Base-by-base conservation (phyloP, 2,888 invertebrate species). In the Ormyrus nitidulus region DNA sequence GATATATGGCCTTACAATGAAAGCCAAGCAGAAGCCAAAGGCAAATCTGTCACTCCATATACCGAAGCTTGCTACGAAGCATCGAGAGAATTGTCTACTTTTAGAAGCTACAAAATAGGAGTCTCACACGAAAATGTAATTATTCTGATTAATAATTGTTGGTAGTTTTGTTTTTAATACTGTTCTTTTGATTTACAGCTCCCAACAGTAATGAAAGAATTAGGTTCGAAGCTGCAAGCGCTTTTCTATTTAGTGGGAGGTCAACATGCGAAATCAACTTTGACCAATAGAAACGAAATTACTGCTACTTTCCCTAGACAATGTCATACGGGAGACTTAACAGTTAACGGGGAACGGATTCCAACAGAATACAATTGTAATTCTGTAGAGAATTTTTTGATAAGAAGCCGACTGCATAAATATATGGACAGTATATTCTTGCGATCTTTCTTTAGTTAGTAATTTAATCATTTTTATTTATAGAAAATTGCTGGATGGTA, bases 11-110 rank as follows among this genome's bases (percentile, higher is more conserved):
- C 89, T 5, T 89, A 89, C 70, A 83, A 85, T 11, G 84, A 88
- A 65, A 89, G 89, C 78, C 85, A 86, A 13, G 77, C 84, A 34
- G 84, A 88, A 64, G 79, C 85, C 1, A 70, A 79, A 58, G 87
- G 83, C 7, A 89, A 88, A 77, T 81, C 54, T 8, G 85, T 85
- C 58, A 77, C 86, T 6, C 88, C 89, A n/a, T 90, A 87, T 51
- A 87, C 89, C 0, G 86, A 87, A 73, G 87, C 89, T 64, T 90
- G 90, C 73, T 90, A 89, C 74, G 86, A 88, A 84, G 85, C 84
- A 13, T 90, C 90, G 6, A 87, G 84, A 72, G 90, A 90, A 85
- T 84, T 90, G 75, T 90, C 90, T 6, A 90, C 89, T 9, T 83
- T 90, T 11, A 85, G 89, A 76, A 88, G 86, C 76, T 90, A 90